Evolutionary conservation across 2,797 vertebrate genomes (phyloP), one percentile per base, ranked within the genome.

Genomic region (Chaenodraco wilsoni): DNA sequence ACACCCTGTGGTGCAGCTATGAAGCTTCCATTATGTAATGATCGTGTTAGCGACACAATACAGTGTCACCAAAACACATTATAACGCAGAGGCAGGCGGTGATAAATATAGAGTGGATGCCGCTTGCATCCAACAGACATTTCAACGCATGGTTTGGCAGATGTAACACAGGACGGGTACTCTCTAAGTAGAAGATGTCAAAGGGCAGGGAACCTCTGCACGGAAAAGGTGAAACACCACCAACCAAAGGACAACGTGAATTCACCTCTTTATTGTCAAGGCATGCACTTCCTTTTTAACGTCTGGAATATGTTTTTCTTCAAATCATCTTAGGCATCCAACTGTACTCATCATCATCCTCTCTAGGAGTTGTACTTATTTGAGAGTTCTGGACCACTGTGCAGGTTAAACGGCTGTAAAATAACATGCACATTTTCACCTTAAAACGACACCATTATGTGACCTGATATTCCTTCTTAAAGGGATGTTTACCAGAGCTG

Each of bases 1-100:
- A 33, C 49, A 41, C 65, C 72, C 76, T 73, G 72, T 54, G 76
- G 76, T 72, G 72, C 59, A 64, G 52, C 52, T 59, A 9, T 3
- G 43, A 44, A 56, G 46, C 46, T 54, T 44, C 21, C 11, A 9
- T 62, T 48, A 33, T 71, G 31, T 31, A 45, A 15, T 44, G 11
- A 46, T 21, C n/a, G 19, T 50, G 12, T 37, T 37, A 9, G 33
- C 31, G 8, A 9, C 12, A 56, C 50, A 27, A 31, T 17, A 3
- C 17, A 11, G 3, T 2, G 48, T 51, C 1, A 5, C 27, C 11
- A 13, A 49, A 21, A 31, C 31, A 17, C 15, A 4, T 2, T 2
- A 4, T 9, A 31, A 44, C 44, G 61, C 72, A 44, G 44, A 50
- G 52, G 21, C 33, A 33, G 21, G 17, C 51, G 41, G 64, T 62